Evolutionary conservation across 2,888 invertebrate genomes (phyloP).

Genomic region (Microdon myrmicae): DNA sequence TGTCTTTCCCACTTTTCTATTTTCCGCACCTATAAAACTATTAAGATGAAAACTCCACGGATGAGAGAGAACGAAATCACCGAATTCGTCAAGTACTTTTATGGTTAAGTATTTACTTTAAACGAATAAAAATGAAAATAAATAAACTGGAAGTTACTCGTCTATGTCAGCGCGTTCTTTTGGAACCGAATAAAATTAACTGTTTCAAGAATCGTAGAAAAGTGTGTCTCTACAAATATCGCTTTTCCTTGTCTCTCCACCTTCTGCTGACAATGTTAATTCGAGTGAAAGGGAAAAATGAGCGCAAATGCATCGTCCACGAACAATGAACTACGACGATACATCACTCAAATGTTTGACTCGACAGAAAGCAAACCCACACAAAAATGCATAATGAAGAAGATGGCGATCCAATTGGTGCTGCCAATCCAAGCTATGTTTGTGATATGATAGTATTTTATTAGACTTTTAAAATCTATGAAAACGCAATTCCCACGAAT

Average conservation of each 20-base stretch:
- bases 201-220: constrained; percentile 31
- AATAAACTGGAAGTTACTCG: constrained; percentile 7
- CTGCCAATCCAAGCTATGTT: too few relatives aligned
- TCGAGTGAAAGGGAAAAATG: constrained; percentile 45
- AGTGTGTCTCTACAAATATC: constrained; percentile 36
- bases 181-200: constrained; percentile 34
- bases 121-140: constrained; percentile 7
- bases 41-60: constrained; percentile 2
- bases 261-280: constrained; percentile 38
- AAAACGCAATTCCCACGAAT: too few relatives aligned
- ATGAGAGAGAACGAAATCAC: background rate
- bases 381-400: too few relatives aligned
- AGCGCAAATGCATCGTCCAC: constrained; percentile 33
- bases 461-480: too few relatives aligned
- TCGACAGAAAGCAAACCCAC: constrained; percentile 16
- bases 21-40: constrained; percentile 7
- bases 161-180: constrained; percentile 37
- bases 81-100: background rate
- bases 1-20: constrained; percentile 11
- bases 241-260: constrained; percentile 38
- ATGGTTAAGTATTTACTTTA: background rate
- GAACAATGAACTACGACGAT: constrained; percentile 34
- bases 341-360: constrained; percentile 27
- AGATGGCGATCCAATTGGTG: too few relatives aligned
- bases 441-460: too few relatives aligned